phyloP scores from a whole-genome alignment of 2,888 invertebrate genomes.

The Agonopterix alstromeriana region DNA sequence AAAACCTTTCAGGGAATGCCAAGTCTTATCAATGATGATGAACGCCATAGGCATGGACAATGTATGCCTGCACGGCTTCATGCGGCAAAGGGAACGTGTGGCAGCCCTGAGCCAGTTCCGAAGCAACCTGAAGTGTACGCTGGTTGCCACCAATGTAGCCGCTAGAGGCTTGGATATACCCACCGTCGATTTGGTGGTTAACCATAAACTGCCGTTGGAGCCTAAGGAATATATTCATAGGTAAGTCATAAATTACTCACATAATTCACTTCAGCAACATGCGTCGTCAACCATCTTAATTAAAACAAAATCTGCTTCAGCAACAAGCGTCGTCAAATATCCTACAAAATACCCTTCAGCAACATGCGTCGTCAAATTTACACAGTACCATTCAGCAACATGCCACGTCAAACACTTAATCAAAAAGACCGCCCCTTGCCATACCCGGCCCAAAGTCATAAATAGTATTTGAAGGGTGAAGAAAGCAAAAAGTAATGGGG shows the following conservation, averaged over 20 bases:
- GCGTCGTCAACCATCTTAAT: too few species aligned
- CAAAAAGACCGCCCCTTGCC: too few species aligned
- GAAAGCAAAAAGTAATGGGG: too few species aligned
- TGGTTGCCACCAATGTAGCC: conserved; percentile 98
- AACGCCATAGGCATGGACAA: conserved; percentile 92
- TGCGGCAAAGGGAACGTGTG: conserved; percentile 91
- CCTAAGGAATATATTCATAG: conserved; percentile 96
- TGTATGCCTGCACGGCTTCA: conserved; percentile 94
- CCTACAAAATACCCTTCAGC: too few species aligned
- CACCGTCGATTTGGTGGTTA: conserved; percentile 94
- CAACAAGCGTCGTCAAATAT: too few species aligned
- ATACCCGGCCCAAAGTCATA: too few species aligned
- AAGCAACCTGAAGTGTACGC: conserved; percentile 89
- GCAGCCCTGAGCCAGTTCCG: conserved; percentile 92
- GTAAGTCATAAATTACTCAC: conserved; percentile 25
- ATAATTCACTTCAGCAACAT: too few species aligned
- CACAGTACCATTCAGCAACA: too few species aligned
- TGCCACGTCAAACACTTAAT: too few species aligned
- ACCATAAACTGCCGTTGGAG: conserved; percentile 93
- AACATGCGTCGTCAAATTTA: too few species aligned
- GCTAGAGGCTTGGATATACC: conserved; percentile 98
- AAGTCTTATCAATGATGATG: conserved; percentile 91
- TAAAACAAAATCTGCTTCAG: too few species aligned
- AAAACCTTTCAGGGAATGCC: conserved; percentile 84
- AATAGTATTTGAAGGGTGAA: too few species aligned